Conservation (phyloP, 2,113 vertebrate species). For the Riparia riparia region DNA sequence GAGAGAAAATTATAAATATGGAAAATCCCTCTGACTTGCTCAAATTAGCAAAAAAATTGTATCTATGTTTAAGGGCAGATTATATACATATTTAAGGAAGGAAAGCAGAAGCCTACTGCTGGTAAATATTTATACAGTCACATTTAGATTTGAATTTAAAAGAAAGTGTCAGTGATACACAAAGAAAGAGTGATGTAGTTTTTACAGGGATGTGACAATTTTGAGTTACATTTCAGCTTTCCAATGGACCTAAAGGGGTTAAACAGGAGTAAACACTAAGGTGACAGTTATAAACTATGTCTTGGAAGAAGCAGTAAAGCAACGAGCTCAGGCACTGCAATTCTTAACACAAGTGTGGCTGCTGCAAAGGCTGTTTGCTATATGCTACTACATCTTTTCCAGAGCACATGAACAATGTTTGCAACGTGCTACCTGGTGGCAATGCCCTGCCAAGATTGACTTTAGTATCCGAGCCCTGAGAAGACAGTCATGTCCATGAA, state of each 20-base stretch:
- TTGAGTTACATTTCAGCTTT: neutral
- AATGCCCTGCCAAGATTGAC: neutral
- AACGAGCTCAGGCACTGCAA: neutral
- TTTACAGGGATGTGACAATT: neutral
- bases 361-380: neutral
- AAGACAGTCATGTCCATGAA: neutral
- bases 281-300: neutral
- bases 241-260: neutral
- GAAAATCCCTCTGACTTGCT: neutral
- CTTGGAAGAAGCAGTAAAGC: neutral
- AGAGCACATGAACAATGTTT: neutral
- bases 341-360: neutral
- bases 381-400: neutral
- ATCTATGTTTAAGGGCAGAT: neutral
- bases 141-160: neutral
- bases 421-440: neutral
- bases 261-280: neutral
- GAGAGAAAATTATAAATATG: neutral
- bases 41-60: neutral
- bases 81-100: neutral
- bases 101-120: neutral
- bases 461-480: neutral
- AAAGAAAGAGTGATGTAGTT: neutral
- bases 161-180: neutral
- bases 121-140: neutral